Evolutionary conservation across 2,113 vertebrate genomes (phyloP).

Genomic region (Hyperopisus bebe): DNA sequence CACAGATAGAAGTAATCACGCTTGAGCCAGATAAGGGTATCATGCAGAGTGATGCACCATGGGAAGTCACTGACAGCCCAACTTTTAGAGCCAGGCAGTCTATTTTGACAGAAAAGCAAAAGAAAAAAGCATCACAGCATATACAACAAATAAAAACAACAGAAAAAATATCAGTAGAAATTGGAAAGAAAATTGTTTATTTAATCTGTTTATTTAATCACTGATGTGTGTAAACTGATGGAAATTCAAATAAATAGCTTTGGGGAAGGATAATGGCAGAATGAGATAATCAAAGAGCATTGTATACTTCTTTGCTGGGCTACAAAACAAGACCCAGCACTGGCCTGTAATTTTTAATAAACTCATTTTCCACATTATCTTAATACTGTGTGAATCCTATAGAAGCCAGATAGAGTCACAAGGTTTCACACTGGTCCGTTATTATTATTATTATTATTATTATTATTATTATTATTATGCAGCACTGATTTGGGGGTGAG

Average conservation of each 20-base stretch:
- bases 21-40: constrained; percentile 1
- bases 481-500: not conserved
- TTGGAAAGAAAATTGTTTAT: not conserved
- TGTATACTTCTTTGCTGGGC: not conserved
- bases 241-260: not conserved
- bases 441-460: not conserved
- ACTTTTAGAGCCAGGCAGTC: not conserved
- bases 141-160: not conserved
- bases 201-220: constrained; percentile 9
- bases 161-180: not conserved
- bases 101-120: not conserved
- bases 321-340: not conserved
- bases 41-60: not conserved
- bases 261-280: not conserved
- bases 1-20: not conserved
- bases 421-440: not conserved
- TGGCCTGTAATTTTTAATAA: not conserved
- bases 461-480: not conserved
- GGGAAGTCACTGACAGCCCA: not conserved
- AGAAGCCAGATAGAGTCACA: not conserved
- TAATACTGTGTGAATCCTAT: not conserved
- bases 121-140: not conserved
- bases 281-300: not conserved
- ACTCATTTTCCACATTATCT: not conserved
- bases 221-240: not conserved